Evolutionary conservation across 2,888 invertebrate species (phyloP).

Genomic region (Gryllus longicercus): DNA sequence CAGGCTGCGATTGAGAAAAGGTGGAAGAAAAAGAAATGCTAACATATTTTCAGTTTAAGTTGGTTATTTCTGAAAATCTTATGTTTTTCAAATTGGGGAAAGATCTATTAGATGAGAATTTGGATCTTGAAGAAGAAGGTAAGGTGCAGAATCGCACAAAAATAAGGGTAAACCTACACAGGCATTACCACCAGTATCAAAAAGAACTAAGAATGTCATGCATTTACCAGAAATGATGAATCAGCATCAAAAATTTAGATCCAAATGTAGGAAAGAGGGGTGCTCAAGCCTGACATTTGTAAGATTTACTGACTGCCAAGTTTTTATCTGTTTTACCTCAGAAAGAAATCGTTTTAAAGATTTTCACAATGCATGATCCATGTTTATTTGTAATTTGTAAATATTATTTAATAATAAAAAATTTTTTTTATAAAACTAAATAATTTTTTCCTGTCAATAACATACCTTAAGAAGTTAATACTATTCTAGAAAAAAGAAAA

Average conservation of each 20-base stretch:
- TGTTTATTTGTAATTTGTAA: too few relatives aligned
- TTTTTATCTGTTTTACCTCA: too few relatives aligned
- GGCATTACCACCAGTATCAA: background rate
- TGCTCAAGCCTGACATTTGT: too few relatives aligned
- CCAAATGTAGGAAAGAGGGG: slow-evolving; percentile 18
- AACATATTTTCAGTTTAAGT: background rate
- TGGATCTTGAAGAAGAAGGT: slow-evolving; percentile 23
- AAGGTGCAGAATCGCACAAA: background rate
- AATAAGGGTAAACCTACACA: background rate
- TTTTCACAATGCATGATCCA: too few relatives aligned
- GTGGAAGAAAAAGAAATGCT: slow-evolving; percentile 22
- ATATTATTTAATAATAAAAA: too few relatives aligned
- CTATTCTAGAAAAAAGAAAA: too few relatives aligned
- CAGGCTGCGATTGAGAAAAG: slow-evolving; percentile 20
- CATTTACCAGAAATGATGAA: slow-evolving; percentile 29
- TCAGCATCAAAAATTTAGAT: slow-evolving; percentile 26
- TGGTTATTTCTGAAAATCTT: background rate
- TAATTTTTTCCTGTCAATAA: too few relatives aligned
- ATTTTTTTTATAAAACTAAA: too few relatives aligned
- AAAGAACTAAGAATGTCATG: background rate
- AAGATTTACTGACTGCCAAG: too few relatives aligned
- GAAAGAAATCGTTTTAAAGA: too few relatives aligned
- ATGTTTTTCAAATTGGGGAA: background rate
- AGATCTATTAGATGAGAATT: background rate
- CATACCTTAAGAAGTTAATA: too few relatives aligned